Evolutionary conservation across 2,888 invertebrate species (phyloP).

Genomic region (Monopis laevigella): DNA sequence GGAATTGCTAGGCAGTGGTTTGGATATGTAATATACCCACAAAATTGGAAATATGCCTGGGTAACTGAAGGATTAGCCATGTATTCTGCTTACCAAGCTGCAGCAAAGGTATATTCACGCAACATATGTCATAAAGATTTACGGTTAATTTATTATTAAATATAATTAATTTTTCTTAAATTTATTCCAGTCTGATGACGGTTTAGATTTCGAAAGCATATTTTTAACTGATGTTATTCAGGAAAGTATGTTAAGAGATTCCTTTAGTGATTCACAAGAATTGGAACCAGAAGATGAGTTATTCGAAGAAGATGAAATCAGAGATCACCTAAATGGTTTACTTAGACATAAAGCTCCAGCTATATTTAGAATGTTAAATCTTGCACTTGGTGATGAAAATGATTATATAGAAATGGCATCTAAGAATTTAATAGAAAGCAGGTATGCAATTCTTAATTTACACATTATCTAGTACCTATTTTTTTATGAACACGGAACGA

Average conservation of each 20-base stretch:
- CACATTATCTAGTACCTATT: no score
- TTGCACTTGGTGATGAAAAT: conserved; percentile 22
- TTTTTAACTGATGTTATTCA: conserved; percentile 49
- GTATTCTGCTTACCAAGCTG: conserved; percentile 68
- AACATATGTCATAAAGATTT: no score
- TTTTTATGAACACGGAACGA: no score
- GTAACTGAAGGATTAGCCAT: conserved; percentile 65
- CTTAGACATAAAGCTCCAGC: conserved; percentile 44
- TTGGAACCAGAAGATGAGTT: conserved; percentile 29
- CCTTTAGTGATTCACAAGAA: conserved; percentile 25
- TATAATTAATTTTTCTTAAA: conserved; percentile 2
- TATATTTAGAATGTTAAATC: conserved; percentile 36
- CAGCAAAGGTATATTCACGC: no score
- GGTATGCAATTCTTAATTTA: conserved; percentile 24
- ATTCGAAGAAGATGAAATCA: conserved; percentile 31
- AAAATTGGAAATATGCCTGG: conserved; percentile 72
- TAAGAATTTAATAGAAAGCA: conserved; percentile 29
- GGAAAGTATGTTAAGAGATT: conserved; percentile 42
- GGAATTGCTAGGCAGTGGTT: conserved; percentile 78
- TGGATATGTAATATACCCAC: conserved; percentile 67
- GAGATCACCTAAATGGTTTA: conserved; percentile 32
- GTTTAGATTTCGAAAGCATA: conserved; percentile 40
- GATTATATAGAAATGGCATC: conserved; percentile 37
- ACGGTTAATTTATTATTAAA: neutral
- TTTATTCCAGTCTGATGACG: conserved; percentile 31